Base-by-base conservation (phyloP, 2,888 invertebrate genomes). In the Cephus rjabovi region DNA sequence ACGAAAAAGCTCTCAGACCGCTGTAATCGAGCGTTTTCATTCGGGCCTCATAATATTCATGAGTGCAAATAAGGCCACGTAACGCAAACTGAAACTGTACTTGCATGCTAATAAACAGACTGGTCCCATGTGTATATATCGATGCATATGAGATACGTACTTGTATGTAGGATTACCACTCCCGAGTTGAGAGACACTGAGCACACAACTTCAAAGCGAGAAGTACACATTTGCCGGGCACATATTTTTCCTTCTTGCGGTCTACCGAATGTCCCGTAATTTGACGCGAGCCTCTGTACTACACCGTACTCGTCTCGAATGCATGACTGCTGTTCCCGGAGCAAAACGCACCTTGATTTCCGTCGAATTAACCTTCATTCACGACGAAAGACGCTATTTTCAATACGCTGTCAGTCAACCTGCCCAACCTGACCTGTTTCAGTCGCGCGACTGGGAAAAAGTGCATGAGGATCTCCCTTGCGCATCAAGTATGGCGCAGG, bases 181-280 rank as follows among this genome's bases (percentile, higher is more conserved):
- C 86, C 86, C 85, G 86, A 83, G 87, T 89, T 88, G 89, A 89
- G 88, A 85, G 87, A 84, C 87, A 80, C 88, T 88, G 88, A 35
- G 79, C 79, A 77, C 75, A 80, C 78, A 77, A 80, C 79, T 80
- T 82, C 81, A 81, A 79, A 81, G 79, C 79, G 86, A 85, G 84
- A 86, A 88, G 85, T 84, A 84, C 86, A 86, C 85, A 85, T 86
- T 86, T 84, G 84, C 84, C 85, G 87, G 81, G 83, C 84, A 88
- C 83, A 83, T 77, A 80, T 76, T 73, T 73, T 56, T 78, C 34
- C 77, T 75, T 73, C 69, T 70, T 77, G 77, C 74, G 69, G 73
- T 35, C 75, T 77, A 76, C 71, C 69, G 74, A 71, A 77, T 75
- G 68, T 76, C 73, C 30, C 56, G 75, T 76, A 77, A 79, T n/a